These are phyloP conservation scores for Girardia tigrina DNA, from an alignment of 2,888 invertebrate genomes.

Conservation along the genomic window DNA sequence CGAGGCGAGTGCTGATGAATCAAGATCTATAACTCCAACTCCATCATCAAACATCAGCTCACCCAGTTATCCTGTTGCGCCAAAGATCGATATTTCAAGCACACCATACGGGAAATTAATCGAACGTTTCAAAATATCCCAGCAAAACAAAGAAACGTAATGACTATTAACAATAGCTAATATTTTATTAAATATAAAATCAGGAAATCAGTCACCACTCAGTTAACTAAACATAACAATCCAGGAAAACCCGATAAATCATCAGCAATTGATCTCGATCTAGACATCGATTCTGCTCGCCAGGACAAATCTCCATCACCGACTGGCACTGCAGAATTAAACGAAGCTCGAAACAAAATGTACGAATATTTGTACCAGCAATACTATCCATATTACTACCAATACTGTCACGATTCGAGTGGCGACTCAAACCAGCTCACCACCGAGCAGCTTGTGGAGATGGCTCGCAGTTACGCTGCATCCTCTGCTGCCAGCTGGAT, in stretches of 20 bases:
- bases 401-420: constrained; percentile 10
- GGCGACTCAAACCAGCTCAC: not conserved
- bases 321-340: not conserved
- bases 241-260: too few species aligned
- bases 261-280: too few species aligned
- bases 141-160: constrained; percentile 24
- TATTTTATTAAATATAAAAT: too few species aligned
- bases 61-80: not conserved
- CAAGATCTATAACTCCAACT: not conserved
- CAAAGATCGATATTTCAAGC: constrained; percentile 33
- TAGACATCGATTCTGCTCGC: too few species aligned
- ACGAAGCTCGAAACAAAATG: not conserved
- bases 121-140: constrained; percentile 26
- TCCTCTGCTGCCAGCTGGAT: constrained; percentile 28
- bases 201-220: too few species aligned
- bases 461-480: constrained; percentile 24
- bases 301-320: constrained; percentile 9
- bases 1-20: not conserved
- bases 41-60: not conserved
- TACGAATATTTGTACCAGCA: constrained; percentile 28
- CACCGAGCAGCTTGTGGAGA: not conserved
- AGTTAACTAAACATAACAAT: too few species aligned
- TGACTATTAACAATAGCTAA: too few species aligned
- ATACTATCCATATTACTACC: constrained; percentile 32
- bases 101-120: constrained; percentile 33